Base-by-base conservation (phyloP, 1,140 invertebrate genomes). In the Sitophilus oryzae region DNA sequence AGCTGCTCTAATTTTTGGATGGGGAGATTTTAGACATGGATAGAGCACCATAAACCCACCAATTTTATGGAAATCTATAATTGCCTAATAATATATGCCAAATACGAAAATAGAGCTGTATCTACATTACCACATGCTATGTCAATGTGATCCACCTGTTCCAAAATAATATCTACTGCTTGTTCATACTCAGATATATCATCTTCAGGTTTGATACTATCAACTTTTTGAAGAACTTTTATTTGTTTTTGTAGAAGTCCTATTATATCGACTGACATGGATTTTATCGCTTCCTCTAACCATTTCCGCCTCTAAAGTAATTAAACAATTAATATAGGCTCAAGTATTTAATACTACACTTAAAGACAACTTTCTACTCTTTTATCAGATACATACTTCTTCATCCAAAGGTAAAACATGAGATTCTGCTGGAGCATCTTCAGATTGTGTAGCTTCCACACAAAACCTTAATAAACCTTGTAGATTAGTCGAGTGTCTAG, bases 51-150 rank as follows among this genome's bases (percentile, higher is more conserved):
- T 70, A 64, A 88, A 89, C 1, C 87, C 88, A 5, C 85, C 85
- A 61, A 91, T 81, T 73, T 89, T 90, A 61, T 84, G 82, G 67
- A 91, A 90, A 76, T 90, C 84, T 84, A n/a, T 19, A 46, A 50
- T n/a, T n/a, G n/a, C n/a, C n/a, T n/a, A n/a, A n/a, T n/a, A n/a
- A n/a, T n/a, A n/a, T n/a, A n/a, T n/a, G n/a, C n/a, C n/a, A n/a
- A n/a, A n/a, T n/a, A n/a, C n/a, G n/a, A n/a, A n/a, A n/a, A n/a
- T n/a, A n/a, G n/a, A n/a, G n/a, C n/a, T n/a, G n/a, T n/a, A n/a
- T n/a, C n/a, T 44, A 47, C 49, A 67, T 68, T 69, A 83, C 82
- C 86, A 65, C 83, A 85, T 10, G 88, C 85, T 41, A 82, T 73
- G 68, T 91, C 86, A 42, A 88, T 81, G 55, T 80, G 77, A 66